These are phyloP conservation scores for Nansenia antarctica DNA, from an alignment of 2,113 vertebrate species.

Conservation along the genomic window DNA sequence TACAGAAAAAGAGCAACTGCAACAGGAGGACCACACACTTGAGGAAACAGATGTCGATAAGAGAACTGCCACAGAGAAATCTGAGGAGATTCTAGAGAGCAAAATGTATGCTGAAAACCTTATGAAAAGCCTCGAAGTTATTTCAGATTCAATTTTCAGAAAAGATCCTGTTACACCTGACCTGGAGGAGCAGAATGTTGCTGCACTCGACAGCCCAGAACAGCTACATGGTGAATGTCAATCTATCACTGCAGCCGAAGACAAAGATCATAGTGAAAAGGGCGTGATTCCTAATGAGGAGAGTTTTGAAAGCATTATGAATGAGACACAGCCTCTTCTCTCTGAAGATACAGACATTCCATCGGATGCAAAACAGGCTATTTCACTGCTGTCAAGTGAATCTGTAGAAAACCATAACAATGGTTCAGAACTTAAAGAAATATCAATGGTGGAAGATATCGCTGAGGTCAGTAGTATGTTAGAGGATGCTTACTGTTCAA, in stretches of 20 bases:
- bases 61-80: slow-evolving; percentile 45
- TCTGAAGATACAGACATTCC: slow-evolving; percentile 48
- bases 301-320: slow-evolving; percentile 65
- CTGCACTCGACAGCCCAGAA: slow-evolving; percentile 55
- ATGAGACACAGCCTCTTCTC: slow-evolving; percentile 57
- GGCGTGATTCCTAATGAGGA: slow-evolving; percentile 53
- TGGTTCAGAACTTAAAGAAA: slow-evolving; percentile 38
- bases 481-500: slow-evolving; percentile 38
- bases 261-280: slow-evolving; percentile 43
- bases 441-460: slow-evolving; percentile 40
- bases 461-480: slow-evolving; percentile 38
- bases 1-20: slow-evolving; percentile 17
- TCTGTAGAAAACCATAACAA: slow-evolving; percentile 46
- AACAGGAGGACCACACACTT: slow-evolving; percentile 12
- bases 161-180: slow-evolving; percentile 55
- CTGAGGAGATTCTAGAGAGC: slow-evolving; percentile 67
- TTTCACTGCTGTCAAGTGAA: slow-evolving; percentile 53
- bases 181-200: slow-evolving; percentile 50
- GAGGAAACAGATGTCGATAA: slow-evolving; percentile 40
- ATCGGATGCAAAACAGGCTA: slow-evolving; percentile 48
- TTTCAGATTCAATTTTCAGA: slow-evolving; percentile 66
- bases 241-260: slow-evolving; percentile 43
- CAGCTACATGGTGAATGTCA: slow-evolving; percentile 51
- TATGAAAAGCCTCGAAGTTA: slow-evolving; percentile 73
- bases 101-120: slow-evolving; percentile 59